A percentile compares a stretch with the other conserved stretches of the same genome.
These are phyloP conservation scores for Hermaeophaga mercurialis DNA, from an alignment of 2,888 invertebrate species.

Conservation along the genomic window DNA sequence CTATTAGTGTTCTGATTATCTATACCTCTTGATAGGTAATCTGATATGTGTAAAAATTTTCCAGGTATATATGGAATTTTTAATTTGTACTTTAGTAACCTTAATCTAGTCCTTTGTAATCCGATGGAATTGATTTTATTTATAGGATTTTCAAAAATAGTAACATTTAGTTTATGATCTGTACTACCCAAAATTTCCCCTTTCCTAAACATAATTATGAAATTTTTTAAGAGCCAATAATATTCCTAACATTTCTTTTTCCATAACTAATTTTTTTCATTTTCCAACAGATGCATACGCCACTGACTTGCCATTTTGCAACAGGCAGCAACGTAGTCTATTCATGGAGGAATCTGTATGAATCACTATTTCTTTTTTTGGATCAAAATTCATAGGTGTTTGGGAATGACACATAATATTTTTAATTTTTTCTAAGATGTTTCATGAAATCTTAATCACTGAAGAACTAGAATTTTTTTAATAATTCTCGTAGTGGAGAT, in stretches of 20 bases:
- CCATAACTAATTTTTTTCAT: constrained; percentile 22
- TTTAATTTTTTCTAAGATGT: too few species aligned
- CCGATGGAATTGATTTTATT: constrained; percentile 5
- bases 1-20: constrained; percentile 2
- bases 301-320: constrained; percentile 18
- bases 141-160: constrained; percentile 28
- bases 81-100: constrained; percentile 24
- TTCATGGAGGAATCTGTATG: constrained; percentile 27
- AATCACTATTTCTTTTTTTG: constrained; percentile 18
- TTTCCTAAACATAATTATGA: constrained; percentile 25
- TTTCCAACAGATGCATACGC: constrained; percentile 24
- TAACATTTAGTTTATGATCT: constrained; percentile 26
- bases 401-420: too few species aligned
- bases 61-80: constrained; percentile 21
- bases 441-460: too few species aligned
- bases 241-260: constrained; percentile 25
- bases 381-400: constrained; percentile 5
- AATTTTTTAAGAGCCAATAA: constrained; percentile 25
- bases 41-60: constrained; percentile 18
- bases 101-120: constrained; percentile 24
- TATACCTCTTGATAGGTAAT: constrained; percentile 9
- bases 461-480: too few species aligned
- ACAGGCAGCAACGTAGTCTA: constrained; percentile 22
- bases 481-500: too few species aligned
- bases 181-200: constrained; percentile 14